Evolutionary conservation across 2,797 vertebrate genomes (phyloP), one percentile per base, ranked within the genome.

Genomic region (Sebastes iracundus): DNA sequence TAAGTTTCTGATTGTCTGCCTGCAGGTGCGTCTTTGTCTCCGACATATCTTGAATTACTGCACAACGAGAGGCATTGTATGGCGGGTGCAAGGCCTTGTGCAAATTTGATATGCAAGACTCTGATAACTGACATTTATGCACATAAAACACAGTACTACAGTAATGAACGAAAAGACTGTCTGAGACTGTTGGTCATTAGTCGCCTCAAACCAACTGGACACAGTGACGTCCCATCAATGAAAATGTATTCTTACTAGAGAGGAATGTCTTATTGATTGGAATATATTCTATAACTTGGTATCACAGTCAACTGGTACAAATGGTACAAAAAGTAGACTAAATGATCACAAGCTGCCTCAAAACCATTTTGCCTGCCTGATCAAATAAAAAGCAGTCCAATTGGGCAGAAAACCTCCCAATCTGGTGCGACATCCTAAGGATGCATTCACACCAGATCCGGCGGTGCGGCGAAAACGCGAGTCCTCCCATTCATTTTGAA

Each of bases 11-110:
- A 65, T 22, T 58, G 35, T 59, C 60, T 30, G 25, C 6, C 3
- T 33, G 5, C 27, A 77, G 68, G 38, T 46, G 67, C 12, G 56
- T 58, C 72, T 68, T 75, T 70, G 58, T 61, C 27, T 33, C 32
- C 9, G 32, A 2, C 11, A n/a, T 3, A n/a, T 38, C 12, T 30
- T 53, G 27, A 4, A 16, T 38, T 16, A 64, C 33, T 9, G 7
- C 4, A 38, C 33, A 64, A 64, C 33, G 7, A 38, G 33, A 61
- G 59, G 59, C 10, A 0, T n/a, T 32, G 10, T 10, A 61, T 30
- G 59, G 2, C 0, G 9, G 59, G 5, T 61, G 46, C 7, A 49
- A 49, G 18, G 46, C 7, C 46, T 49, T 49, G 18, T 49, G 46
- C 7, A 20, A 49, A 20, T 49, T 60, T 30, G 58, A 60, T 30